These are phyloP conservation scores for Aurelia coerulea DNA, from an alignment of 30 jellyfish, hydroid and myxozoan species.

Conservation along the genomic window DNA sequence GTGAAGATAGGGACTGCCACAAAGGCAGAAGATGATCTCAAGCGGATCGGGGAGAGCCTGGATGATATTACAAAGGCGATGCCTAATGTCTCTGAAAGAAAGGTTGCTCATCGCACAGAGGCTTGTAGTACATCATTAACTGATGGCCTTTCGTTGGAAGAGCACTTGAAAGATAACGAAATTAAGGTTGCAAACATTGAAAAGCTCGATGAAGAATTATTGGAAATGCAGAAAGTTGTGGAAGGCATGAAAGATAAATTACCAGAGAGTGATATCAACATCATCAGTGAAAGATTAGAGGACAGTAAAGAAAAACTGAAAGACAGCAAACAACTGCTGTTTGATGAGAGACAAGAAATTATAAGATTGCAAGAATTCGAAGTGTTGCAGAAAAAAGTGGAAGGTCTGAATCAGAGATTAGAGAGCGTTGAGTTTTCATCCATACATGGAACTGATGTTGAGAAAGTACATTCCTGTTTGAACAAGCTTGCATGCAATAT, in stretches of 20 bases:
- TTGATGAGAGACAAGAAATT: background rate
- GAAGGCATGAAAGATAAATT: background rate
- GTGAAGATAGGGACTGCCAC: background rate
- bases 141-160: constrained; percentile 4
- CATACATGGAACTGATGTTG: background rate
- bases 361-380: background rate
- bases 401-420: background rate
- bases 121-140: too few relatives aligned
- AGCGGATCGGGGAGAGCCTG: background rate
- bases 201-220: background rate
- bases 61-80: too few relatives aligned
- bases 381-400: background rate
- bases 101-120: too few relatives aligned
- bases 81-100: too few relatives aligned
- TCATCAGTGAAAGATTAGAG: background rate
- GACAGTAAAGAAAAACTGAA: background rate
- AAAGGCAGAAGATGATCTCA: background rate
- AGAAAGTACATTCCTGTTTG: background rate
- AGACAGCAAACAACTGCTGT: background rate
- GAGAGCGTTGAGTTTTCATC: background rate
- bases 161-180: background rate
- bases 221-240: background rate
- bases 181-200: background rate
- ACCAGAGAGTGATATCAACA: constrained; percentile 5
- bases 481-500: background rate